Conservation (phyloP, 2,888 invertebrate genomes). For the Pheosia gnoma region DNA sequence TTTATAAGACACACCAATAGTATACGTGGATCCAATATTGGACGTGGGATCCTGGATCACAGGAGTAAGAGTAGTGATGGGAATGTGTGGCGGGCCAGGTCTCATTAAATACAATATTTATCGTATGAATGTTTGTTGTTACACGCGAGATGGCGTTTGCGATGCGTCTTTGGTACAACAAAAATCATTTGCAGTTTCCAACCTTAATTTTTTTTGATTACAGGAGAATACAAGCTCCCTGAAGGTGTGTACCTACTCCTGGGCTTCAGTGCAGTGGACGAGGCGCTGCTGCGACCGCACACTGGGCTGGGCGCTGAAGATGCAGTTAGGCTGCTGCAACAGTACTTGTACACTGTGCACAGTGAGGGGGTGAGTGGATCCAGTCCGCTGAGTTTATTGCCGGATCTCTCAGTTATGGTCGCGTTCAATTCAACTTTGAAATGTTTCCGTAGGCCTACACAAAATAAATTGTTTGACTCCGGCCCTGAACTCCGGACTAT, state of each 20-base stretch:
- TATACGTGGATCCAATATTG: too few relatives aligned
- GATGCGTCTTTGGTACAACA: too few relatives aligned
- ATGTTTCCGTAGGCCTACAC: too few relatives aligned
- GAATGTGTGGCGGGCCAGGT: background rate
- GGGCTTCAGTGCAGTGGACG: conserved; percentile 95
- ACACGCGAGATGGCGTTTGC: too few relatives aligned
- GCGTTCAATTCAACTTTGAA: too few relatives aligned
- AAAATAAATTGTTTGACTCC: too few relatives aligned
- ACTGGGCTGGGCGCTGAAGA: conserved; percentile 94
- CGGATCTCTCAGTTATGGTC: too few relatives aligned
- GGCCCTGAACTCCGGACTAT: too few relatives aligned
- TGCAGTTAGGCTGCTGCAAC: conserved; percentile 92
- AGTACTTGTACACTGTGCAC: conserved; percentile 89
- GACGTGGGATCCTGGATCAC: too few relatives aligned
- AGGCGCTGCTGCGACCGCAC: conserved; percentile 91
- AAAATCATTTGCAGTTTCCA: background rate
- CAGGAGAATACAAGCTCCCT: conserved; percentile 90
- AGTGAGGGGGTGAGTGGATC: conserved; percentile 81
- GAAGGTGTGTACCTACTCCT: conserved; percentile 95
- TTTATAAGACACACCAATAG: too few relatives aligned
- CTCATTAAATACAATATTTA: too few relatives aligned
- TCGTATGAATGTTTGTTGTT: too few relatives aligned
- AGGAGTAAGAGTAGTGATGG: background rate
- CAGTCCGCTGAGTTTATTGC: background rate
- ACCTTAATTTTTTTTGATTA: background rate